Conservation (phyloP, 2,888 invertebrate genomes). For the Geotrupes spiniger region DNA sequence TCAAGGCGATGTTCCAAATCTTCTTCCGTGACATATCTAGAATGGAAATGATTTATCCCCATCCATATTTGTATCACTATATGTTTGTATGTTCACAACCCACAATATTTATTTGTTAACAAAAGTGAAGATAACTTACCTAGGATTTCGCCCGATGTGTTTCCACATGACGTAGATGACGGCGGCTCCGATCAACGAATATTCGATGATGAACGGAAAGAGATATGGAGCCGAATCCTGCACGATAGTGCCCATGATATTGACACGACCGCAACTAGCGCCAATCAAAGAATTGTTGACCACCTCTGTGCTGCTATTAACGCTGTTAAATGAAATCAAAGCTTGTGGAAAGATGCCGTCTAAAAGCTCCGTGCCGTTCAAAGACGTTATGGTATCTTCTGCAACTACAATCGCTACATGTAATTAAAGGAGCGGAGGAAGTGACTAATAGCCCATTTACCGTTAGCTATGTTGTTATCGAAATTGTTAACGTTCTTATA, state of each 20-base stretch:
- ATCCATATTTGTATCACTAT: background rate
- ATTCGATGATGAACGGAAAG: conserved; percentile 94
- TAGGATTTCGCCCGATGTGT: conserved; percentile 85
- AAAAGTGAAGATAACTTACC: conserved; percentile 56
- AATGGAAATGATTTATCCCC: conserved; percentile 20
- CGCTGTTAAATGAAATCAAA: conserved; percentile 19
- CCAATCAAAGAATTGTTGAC: conserved; percentile 38
- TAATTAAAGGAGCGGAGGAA: conserved; percentile 7
- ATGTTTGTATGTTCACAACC: background rate
- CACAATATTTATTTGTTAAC: background rate
- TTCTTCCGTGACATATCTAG: conserved; percentile 68
- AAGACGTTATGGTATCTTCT: conserved; percentile 20
- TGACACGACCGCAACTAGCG: conserved; percentile 73
- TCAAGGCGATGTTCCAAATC: conserved; percentile 85
- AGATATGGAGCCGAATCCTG: conserved; percentile 91
- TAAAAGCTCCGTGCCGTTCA: conserved; percentile 34
- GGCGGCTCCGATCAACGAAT: conserved; percentile 91
- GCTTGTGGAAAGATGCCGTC: conserved; percentile 45
- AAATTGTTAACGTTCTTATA: conserved; percentile 47
- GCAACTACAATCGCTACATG: conserved; percentile 22
- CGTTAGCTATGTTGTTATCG: conserved; percentile 42
- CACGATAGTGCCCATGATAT: conserved; percentile 91
- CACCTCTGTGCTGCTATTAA: conserved; percentile 21
- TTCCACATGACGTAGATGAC: conserved; percentile 97
- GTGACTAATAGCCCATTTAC: conserved; percentile 26